phyloP scores from a whole-genome alignment of 2,797 vertebrate genomes.

The Periophthalmus magnuspinnatus region DNA sequence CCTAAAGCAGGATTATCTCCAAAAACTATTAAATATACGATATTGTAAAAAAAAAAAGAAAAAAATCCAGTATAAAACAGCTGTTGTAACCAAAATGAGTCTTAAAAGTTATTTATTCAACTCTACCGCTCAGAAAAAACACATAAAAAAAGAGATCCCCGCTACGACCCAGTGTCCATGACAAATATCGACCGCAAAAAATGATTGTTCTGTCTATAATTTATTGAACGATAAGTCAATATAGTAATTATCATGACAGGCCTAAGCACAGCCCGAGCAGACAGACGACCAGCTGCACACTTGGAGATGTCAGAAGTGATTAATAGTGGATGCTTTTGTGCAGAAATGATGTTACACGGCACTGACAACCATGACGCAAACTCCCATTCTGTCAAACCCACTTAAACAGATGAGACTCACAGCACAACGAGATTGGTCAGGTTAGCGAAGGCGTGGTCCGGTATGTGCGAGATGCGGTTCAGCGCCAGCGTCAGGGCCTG shows the following conservation, averaged over 20 bases:
- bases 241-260: not conserved
- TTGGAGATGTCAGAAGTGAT: conserved; percentile 2
- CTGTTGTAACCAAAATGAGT: no score
- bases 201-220: no score
- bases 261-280: not conserved
- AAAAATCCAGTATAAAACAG: no score
- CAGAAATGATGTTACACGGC: not conserved
- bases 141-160: no score
- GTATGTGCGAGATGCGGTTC: conserved; percentile 90
- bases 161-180: no score
- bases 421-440: conserved; percentile 94
- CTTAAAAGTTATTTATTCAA: no score
- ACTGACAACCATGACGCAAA: not conserved
- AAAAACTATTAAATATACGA: no score
- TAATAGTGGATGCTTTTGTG: not conserved
- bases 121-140: no score
- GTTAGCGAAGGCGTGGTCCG: conserved; percentile 92
- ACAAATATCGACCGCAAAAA: no score
- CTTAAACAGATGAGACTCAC: conserved; percentile 78
- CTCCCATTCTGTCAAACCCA: conserved; percentile 18
- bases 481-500: conserved; percentile 94
- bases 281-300: not conserved
- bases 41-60: no score
- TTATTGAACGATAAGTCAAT: no score
- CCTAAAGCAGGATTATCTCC: no score